phyloP scores from a whole-genome alignment of 2,888 invertebrate species.

The Saturnia japonica region DNA sequence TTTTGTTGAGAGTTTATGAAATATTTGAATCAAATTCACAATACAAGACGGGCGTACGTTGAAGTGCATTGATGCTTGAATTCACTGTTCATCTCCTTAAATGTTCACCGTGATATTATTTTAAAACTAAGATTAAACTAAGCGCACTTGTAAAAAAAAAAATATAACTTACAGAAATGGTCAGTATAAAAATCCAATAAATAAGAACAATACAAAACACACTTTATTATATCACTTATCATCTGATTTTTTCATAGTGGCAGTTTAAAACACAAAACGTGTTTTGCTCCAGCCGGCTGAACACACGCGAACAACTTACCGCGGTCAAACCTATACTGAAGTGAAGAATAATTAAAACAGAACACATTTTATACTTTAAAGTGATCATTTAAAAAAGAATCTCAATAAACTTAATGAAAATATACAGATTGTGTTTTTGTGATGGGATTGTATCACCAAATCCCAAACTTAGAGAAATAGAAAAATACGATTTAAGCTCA shows the following conservation, averaged over 20 bases:
- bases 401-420: neutral
- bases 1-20: too few relatives aligned
- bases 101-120: neutral
- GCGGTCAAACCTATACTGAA: slow-evolving; percentile 14
- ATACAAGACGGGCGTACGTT: neutral
- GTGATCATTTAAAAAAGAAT: neutral
- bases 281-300: neutral
- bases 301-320: slow-evolving; percentile 17
- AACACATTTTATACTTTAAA: neutral
- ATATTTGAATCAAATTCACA: neutral
- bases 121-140: neutral
- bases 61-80: neutral
- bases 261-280: neutral
- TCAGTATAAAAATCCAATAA: neutral
- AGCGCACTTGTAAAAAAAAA: neutral
- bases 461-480: too few relatives aligned
- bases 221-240: slow-evolving; percentile 1
- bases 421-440: too few relatives aligned
- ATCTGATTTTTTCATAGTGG: neutral
- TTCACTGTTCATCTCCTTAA: neutral
- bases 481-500: too few relatives aligned
- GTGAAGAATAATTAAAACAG: neutral
- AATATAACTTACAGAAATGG: slow-evolving; percentile 14
- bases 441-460: too few relatives aligned
- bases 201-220: neutral